phyloP scores from a whole-genome alignment of 2,888 invertebrate species.

The Polymixis flavicincta region DNA sequence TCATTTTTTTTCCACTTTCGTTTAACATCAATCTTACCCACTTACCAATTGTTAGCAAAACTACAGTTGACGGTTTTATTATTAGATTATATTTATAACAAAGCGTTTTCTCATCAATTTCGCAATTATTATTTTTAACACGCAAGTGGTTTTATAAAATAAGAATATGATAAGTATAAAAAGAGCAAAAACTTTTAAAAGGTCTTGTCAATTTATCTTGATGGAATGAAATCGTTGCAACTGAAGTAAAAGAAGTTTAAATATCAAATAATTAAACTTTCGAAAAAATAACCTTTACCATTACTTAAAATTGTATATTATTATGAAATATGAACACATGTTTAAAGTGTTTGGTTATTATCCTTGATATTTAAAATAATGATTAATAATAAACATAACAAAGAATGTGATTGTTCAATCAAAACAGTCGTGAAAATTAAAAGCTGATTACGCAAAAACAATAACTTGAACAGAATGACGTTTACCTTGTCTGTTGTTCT shows the following conservation, averaged over 20 bases:
- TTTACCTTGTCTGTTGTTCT: slow-evolving; percentile 4
- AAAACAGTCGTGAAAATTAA: slow-evolving; percentile 35
- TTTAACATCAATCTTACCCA: background rate
- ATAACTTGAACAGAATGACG: slow-evolving; percentile 1
- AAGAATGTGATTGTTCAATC: slow-evolving; percentile 39
- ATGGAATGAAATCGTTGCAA: slow-evolving; percentile 2
- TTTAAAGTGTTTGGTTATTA: slow-evolving; percentile 15
- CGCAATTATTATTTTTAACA: background rate
- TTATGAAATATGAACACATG: slow-evolving; percentile 13
- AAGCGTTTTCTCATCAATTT: slow-evolving; percentile 13
- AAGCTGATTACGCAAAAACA: slow-evolving; percentile 36
- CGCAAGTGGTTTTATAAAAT: background rate
- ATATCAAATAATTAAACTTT: slow-evolving; percentile 12
- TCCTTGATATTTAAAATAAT: slow-evolving; percentile 61
- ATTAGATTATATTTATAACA: background rate
- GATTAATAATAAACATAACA: slow-evolving; percentile 24
- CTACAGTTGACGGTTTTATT: background rate
- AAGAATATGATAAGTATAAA: background rate
- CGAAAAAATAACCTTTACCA: background rate
- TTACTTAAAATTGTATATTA: slow-evolving; percentile 1
- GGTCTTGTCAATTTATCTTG: background rate
- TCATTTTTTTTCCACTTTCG: background rate
- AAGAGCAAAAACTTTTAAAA: background rate
- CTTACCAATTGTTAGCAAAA: background rate
- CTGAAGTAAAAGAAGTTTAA: background rate